Conservation (phyloP, 2,888 invertebrate species). For the Drosophila melanosoma region DNA sequence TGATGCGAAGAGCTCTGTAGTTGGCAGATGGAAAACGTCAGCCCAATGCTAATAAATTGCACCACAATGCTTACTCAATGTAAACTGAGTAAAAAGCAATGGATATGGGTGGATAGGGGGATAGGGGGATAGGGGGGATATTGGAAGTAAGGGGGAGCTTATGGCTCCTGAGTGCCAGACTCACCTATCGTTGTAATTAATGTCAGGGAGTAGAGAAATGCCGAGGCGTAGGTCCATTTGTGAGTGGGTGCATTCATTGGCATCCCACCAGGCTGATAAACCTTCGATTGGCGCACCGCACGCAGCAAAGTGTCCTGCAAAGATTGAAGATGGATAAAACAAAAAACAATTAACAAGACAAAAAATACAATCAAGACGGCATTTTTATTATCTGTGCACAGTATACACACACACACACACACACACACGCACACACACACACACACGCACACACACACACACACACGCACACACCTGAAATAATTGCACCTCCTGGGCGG, state of each 20-base stretch:
- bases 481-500: conserved; percentile 93
- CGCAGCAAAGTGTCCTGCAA: conserved; percentile 85
- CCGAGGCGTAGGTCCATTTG: conserved; percentile 96
- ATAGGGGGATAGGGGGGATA: neutral
- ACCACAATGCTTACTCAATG: conserved; percentile 3
- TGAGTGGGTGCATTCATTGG: conserved; percentile 86
- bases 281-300: conserved; percentile 84
- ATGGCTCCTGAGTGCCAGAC: conserved; percentile 74
- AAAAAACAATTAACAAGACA: conserved; percentile 9
- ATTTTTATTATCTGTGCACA: neutral
- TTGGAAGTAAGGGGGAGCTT: neutral
- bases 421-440: conserved; percentile 10
- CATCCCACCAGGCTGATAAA: conserved; percentile 85
- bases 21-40: conserved; percentile 52
- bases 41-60: conserved; percentile 58
- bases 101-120: neutral
- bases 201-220: conserved; percentile 96
- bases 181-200: conserved; percentile 97
- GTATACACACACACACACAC: neutral
- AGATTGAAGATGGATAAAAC: conserved; percentile 1
- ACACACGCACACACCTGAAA: conserved; percentile 88
- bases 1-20: conserved; percentile 33
- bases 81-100: neutral
- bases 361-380: neutral
- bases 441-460: neutral